Percentiles rank a stretch among this genome's conserved stretches.
Evolutionary conservation across 2,797 vertebrate genomes (phyloP).

Genomic region (Smutsia gigantea): DNA sequence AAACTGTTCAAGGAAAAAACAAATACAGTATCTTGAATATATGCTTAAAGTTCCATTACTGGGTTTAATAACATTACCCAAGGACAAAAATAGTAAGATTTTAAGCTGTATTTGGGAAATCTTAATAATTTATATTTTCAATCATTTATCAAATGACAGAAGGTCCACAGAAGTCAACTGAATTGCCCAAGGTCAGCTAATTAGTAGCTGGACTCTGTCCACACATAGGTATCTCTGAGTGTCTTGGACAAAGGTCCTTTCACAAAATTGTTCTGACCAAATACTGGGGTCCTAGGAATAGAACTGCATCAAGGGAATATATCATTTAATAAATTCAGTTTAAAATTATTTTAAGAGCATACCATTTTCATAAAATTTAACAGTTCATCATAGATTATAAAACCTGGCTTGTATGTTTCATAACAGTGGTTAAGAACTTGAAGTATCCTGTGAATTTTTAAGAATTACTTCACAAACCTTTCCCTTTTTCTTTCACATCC

Average conservation of each 20-base stretch:
- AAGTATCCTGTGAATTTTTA: conserved; percentile 14
- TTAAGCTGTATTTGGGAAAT: neutral
- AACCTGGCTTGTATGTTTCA: conserved; percentile 19
- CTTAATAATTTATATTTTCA: conserved; percentile 40
- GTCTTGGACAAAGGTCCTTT: conserved; percentile 25
- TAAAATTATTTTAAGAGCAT: conserved; percentile 29
- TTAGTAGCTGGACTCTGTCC: neutral
- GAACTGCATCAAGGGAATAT: neutral
- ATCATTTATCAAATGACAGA: conserved; percentile 59
- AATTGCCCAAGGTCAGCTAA: neutral
- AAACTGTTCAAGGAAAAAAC: conserved; percentile 62
- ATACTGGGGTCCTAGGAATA: neutral
- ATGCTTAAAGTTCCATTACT: conserved; percentile 62
- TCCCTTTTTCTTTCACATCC: neutral
- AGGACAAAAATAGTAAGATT: conserved; percentile 51
- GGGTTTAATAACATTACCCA: neutral
- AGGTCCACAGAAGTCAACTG: neutral
- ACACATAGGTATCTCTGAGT: neutral
- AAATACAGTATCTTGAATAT: conserved; percentile 37
- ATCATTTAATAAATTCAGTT: neutral
- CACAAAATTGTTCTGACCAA: conserved; percentile 20
- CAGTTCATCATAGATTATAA: conserved; percentile 29
- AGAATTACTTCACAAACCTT: conserved; percentile 46
- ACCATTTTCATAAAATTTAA: conserved; percentile 46
- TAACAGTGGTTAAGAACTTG: conserved; percentile 17